Base-by-base conservation (phyloP, 1,140 invertebrate genomes). In the Trichonephila clavipes region DNA sequence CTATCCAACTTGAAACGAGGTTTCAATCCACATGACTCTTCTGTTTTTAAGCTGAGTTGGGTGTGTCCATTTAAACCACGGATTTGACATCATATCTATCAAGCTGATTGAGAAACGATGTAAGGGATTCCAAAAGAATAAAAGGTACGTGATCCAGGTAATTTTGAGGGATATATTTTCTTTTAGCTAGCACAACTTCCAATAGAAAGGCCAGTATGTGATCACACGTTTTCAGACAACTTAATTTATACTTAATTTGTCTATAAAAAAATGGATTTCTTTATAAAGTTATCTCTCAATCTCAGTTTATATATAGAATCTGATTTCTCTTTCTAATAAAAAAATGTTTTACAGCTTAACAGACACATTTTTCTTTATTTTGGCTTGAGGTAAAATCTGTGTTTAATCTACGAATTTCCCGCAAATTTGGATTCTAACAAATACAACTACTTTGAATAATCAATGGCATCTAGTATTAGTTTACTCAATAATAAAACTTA, bases 51-150 rank as follows among this genome's bases (percentile, higher is more conserved):
- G 14, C 40, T 64, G 18, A 7, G 12, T 72, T 92, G 91, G 91
- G 91, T 92, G 91, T 92, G 91, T 92, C 91, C 66, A 19, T 24
- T 77, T 58, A 87, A 87, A 61, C 16, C 89, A 64, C 89, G 81
- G 61, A 24, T 91, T 83, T 91, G 89, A 91, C 89, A 91, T 83
- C 89, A 83, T 34, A 92, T 92, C 91, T 92, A 92, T 92, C 83
- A 92, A 87, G 64, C 44, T 92, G 91, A 92, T 92, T 92, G 91
- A 40, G 83, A 92, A 87, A 92, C 82, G 91, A 92, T 86, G 81
- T 86, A 40, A 24, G 64, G 62, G 62, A 69, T 72, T 87, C 59
- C 40, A 40, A 21, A 16, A 61, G 72, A 90, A 90, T 82, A 90
- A 87, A 92, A 92, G 69, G 91, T 61, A 83, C 91, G 34, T 58